A percentile compares a stretch with the other conserved stretches of the same genome.
Conservation (phyloP, 2,113 vertebrate genomes). For the Nesoenas mayeri region DNA sequence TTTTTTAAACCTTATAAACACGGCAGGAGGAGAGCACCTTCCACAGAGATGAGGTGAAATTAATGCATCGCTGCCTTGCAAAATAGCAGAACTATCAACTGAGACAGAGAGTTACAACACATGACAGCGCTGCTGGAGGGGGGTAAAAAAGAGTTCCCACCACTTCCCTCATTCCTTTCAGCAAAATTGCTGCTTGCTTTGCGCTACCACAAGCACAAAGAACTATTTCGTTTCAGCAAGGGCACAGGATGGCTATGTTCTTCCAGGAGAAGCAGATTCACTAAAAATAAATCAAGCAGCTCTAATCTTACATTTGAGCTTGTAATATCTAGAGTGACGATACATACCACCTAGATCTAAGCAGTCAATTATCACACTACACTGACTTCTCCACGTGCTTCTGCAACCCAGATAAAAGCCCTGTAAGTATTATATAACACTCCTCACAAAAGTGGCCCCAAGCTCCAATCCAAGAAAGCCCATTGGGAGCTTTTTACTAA, state of each 20-base stretch:
- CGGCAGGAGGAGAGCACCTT: not conserved
- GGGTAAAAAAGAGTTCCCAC: not conserved
- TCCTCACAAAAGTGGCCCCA: not conserved
- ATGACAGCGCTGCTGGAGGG: not conserved
- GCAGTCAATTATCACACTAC: not conserved
- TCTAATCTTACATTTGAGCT: constrained; percentile 3
- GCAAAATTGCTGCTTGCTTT: not conserved
- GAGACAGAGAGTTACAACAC: not conserved
- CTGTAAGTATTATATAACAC: not conserved
- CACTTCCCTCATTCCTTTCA: not conserved
- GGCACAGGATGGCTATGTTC: not conserved
- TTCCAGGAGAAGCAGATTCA: not conserved
- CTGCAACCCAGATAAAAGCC: not conserved
- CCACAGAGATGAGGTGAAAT: not conserved
- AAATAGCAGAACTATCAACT: not conserved
- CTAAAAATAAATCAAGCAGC: not conserved
- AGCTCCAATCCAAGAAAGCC: not conserved
- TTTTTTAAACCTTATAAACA: not conserved
- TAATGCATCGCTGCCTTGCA: not conserved
- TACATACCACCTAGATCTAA: not conserved
- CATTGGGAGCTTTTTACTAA: not conserved
- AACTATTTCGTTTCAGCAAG: not conserved
- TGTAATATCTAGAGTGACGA: not conserved
- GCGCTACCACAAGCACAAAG: not conserved
- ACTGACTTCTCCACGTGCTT: not conserved